Conservation (phyloP, 2,797 vertebrate genomes). For the Linurgus olivaceus region DNA sequence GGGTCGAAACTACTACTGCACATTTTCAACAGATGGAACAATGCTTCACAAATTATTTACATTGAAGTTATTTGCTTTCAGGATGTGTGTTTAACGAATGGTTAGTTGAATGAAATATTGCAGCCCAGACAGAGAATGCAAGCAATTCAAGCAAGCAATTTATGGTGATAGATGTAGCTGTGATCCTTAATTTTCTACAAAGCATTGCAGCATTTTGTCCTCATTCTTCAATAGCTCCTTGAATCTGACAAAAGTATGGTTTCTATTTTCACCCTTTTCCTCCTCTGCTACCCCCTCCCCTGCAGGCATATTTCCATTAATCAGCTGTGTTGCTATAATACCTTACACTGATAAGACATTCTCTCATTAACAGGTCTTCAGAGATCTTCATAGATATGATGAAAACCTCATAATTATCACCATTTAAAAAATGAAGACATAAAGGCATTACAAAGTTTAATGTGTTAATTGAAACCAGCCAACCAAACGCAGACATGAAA, state of each 20-base stretch:
- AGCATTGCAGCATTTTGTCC: slow-evolving; percentile 15
- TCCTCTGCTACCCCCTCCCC: not conserved
- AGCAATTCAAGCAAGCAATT: slow-evolving; percentile 66
- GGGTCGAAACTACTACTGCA: slow-evolving; percentile 78
- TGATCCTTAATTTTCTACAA: slow-evolving; percentile 67
- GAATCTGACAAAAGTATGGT: slow-evolving; percentile 49
- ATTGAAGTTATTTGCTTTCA: slow-evolving; percentile 78
- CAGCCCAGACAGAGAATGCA: slow-evolving; percentile 65
- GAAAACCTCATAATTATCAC: not conserved
- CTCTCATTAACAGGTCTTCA: not conserved
- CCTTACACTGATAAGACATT: not conserved
- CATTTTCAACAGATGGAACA: slow-evolving; percentile 81
- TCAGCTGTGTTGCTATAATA: not conserved
- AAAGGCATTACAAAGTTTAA: not conserved
- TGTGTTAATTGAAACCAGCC: slow-evolving; percentile 17
- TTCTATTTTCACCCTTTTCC: slow-evolving; percentile 52
- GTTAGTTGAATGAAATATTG: slow-evolving; percentile 76
- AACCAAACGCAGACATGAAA: not conserved
- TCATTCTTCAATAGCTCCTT: slow-evolving; percentile 41
- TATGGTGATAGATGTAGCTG: slow-evolving; percentile 73
- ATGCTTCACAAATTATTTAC: slow-evolving; percentile 79
- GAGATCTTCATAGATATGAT: not conserved
- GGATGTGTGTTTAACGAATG: slow-evolving; percentile 75
- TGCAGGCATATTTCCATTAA: slow-evolving; percentile 23
- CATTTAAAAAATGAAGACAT: not conserved